Percentiles rank a stretch among this genome's conserved stretches.
These are phyloP conservation scores for Luffia ferchaultella DNA, from an alignment of 2,888 invertebrate species.

Conservation along the genomic window DNA sequence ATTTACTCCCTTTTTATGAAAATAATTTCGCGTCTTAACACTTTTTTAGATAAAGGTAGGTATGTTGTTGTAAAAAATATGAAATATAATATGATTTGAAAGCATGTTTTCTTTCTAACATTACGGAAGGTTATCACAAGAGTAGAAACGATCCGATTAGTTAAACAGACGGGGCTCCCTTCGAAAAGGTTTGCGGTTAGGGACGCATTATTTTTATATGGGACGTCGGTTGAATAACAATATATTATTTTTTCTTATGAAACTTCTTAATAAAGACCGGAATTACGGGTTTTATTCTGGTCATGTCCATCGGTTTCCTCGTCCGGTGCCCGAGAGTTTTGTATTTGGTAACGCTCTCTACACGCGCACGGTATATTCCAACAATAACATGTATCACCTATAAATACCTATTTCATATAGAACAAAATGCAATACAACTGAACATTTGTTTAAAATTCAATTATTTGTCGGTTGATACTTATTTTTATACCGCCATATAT, in stretches of 20 bases:
- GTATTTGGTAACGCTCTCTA: not conserved
- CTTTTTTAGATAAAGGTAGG: no score
- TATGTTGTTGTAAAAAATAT: no score
- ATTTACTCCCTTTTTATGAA: no score
- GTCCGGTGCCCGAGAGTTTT: not conserved
- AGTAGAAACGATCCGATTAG: slow-evolving; percentile 43
- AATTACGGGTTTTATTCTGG: slow-evolving; percentile 49
- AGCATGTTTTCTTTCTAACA: no score
- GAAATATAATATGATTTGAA: no score
- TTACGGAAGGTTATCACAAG: no score
- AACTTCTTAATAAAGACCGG: slow-evolving; percentile 57
- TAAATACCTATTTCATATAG: no score
- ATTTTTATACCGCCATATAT: slow-evolving; percentile 37
- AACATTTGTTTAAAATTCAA: no score
- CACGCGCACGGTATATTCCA: no score
- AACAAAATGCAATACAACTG: no score
- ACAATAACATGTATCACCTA: no score
- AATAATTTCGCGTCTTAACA: no score
- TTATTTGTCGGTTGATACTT: not conserved
- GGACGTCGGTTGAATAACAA: slow-evolving; percentile 56
- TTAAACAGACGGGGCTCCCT: slow-evolving; percentile 30
- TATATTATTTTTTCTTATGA: slow-evolving; percentile 40
- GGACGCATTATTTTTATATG: slow-evolving; percentile 59
- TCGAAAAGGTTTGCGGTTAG: slow-evolving; percentile 53
- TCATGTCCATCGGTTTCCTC: slow-evolving; percentile 30